Conservation (phyloP, 2,888 invertebrate species). For the Lasius platythorax region DNA sequence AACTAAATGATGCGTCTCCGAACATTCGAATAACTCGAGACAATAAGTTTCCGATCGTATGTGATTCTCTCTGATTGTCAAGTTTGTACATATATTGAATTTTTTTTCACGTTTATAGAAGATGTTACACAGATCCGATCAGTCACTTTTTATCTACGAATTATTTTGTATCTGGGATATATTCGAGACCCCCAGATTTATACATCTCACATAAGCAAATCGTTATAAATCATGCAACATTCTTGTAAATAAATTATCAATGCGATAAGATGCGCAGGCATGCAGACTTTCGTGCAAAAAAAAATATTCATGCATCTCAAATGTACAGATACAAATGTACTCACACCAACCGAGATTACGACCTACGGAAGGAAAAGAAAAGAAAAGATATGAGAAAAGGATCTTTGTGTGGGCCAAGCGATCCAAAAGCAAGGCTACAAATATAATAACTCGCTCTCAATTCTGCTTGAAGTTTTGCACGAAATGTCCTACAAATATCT, state of each 20-base stretch:
- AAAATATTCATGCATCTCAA: constrained; percentile 39
- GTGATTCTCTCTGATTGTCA: background rate
- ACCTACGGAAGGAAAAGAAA: constrained; percentile 79
- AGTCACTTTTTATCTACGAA: background rate
- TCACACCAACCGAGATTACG: constrained; percentile 82
- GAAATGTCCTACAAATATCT: background rate
- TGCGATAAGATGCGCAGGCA: background rate
- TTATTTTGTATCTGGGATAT: background rate
- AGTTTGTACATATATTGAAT: background rate
- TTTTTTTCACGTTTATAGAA: background rate
- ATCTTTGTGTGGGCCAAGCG: background rate
- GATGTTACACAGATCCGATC: background rate
- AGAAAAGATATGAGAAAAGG: constrained; percentile 58
- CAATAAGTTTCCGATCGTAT: background rate
- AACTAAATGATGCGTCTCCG: background rate
- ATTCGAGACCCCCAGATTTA: background rate
- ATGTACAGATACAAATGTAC: constrained; percentile 75
- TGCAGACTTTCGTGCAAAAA: constrained; percentile 56
- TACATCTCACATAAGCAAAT: background rate
- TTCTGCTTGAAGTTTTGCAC: background rate
- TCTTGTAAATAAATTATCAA: background rate
- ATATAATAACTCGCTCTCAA: background rate
- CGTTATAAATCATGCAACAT: background rate
- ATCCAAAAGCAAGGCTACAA: constrained; percentile 9
- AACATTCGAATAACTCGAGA: background rate